Evolutionary conservation across 2,888 invertebrate species (phyloP), one percentile per base, ranked within the genome.

Genomic region (Psylliodes chrysocephalus): DNA sequence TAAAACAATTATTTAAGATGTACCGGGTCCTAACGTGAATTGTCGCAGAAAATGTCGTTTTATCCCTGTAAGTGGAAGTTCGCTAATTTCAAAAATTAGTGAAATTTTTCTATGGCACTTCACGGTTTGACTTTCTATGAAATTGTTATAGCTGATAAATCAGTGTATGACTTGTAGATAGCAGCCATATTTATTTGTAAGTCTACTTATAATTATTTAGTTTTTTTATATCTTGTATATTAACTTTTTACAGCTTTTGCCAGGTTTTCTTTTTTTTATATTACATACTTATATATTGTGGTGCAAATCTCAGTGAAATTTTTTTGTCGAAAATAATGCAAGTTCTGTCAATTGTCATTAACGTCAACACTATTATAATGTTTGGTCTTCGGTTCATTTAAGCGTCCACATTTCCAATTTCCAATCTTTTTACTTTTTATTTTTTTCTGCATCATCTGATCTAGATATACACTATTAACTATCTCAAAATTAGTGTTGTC

Each of bases 101-200:
- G 14, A 25, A 25, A 25, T 47, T 51, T 51, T 28, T n/a, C 12
- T 25, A 38, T 25, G 19, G 33, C 49, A 38, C 38, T 49, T 49
- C 47, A 12, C 14, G n/a, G n/a, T 56, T 8, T 12, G 57, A 49
- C 49, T 49, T 40, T 51, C 28, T 46, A 38, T 59, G 28, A 59
- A 46, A 38, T 12, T 59, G 59, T 59, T 59, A 59, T 59, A 59
- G 40, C 64, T 64, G 64, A 53, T 47, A 38, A 70, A 64, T 66
- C 72, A 71, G 71, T 70, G 68, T 68, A 70, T 67, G 68, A 68
- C 67, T 59, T 72, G 70, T 71, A 71, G 73, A 70, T 73, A 74
- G 71, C 63, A 69, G 60, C 66, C 67, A 64, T 70, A 69, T 70
- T 71, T 64, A 61, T 66, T 59, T 56, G 64, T 69, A 69, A 63